Base-by-base conservation (phyloP, 2,888 invertebrate genomes). In the Tanaodytes sp. region DNA sequence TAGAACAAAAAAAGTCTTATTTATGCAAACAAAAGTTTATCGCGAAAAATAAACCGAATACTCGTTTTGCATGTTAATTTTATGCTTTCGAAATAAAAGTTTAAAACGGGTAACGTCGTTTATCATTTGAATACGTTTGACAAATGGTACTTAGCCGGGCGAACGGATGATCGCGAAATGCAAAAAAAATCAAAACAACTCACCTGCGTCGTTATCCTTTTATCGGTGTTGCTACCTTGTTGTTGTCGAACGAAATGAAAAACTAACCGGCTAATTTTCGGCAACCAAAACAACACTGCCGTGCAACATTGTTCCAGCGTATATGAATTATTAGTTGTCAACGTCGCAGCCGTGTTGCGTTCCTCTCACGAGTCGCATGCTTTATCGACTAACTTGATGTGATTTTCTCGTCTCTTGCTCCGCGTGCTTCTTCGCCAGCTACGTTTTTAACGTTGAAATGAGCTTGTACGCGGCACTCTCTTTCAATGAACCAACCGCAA, bases 381-480 rank as follows among this genome's bases (percentile, higher is more conserved):
- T 76, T 76, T 75, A 75, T 75, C 75, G 75, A 73, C 70, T 70
- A 65, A 64, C 72, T 46, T 71, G 72, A 64, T 62, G n/a, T n/a
- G n/a, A n/a, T n/a, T n/a, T n/a, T n/a, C n/a, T n/a, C n/a, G n/a
- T 72, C 68, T 70, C 54, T 73, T 68, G 63, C 73, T 69, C 68
- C 45, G 62, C 62, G 62, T 49, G 43, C 49, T 55, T 57, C 55
- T 37, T 55, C 57, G 63, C 55, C 48, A 49, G 43, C 37, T 4
- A n/a, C n/a, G 57, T 49, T 49, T 57, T 57, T 49, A 42, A 64
- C 55, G 49, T 64, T 9, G 36, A 48, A 48, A 43, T 18, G 54
- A 48, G 48, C 31, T 55, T 54, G 49, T 48, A 63, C 63, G 55
- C 64, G 43, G 57, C 57, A 64, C 55, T 64, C 57, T 31, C 64